Evolutionary conservation across 1,140 invertebrate species (phyloP).

Genomic region (Sarcophaga peregrina): DNA sequence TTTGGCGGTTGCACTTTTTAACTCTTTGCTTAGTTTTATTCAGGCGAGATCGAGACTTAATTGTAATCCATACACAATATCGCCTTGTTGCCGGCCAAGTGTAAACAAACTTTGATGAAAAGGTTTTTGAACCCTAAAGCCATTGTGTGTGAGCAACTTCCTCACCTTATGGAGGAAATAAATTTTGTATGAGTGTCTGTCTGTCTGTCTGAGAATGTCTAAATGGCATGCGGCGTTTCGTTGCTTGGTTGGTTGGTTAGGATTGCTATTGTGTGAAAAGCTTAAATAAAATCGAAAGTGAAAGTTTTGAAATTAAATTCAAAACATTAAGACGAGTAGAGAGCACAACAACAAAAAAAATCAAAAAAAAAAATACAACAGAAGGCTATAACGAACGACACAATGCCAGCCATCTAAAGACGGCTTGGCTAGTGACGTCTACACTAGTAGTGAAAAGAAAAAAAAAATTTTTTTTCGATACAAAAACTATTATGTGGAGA

Average conservation of each 20-base stretch:
- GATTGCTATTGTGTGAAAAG: background rate
- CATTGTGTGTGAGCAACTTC: background rate
- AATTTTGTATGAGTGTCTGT: background rate
- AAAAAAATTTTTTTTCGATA: too few relatives aligned
- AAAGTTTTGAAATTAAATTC: slow-evolving; percentile 31
- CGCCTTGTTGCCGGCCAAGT: background rate
- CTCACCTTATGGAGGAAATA: slow-evolving; percentile 29
- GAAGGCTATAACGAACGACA: too few relatives aligned
- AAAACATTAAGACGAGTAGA: background rate
- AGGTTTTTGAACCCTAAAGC: slow-evolving; percentile 35
- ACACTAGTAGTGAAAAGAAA: too few relatives aligned
- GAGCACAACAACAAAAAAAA: too few relatives aligned
- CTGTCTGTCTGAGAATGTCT: background rate
- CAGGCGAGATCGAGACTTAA: too few relatives aligned
- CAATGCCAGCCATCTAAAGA: background rate
- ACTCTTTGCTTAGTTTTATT: too few relatives aligned
- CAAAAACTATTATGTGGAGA: too few relatives aligned
- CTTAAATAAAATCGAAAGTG: slow-evolving; percentile 27
- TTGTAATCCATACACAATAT: too few relatives aligned
- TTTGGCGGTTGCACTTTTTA: too few relatives aligned
- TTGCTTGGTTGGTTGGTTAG: background rate
- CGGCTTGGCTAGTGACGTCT: background rate
- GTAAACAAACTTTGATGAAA: slow-evolving; percentile 28
- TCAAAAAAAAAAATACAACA: too few relatives aligned
- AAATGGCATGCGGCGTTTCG: background rate